Base-by-base conservation (phyloP, 2,113 vertebrate genomes). In the Chloropsis hardwickii region DNA sequence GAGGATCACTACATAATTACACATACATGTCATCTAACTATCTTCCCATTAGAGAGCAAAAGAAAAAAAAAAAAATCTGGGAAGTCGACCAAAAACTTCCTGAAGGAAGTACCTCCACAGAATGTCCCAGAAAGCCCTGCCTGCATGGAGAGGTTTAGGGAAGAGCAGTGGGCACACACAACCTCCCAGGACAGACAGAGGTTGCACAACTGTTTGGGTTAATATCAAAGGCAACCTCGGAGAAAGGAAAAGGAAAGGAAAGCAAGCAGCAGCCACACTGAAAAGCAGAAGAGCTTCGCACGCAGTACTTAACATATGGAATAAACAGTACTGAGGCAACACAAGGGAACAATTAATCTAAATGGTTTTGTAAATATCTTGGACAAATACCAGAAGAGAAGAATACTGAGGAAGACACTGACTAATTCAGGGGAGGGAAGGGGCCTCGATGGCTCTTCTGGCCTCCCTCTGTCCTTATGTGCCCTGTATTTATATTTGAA, bases 311-410 rank as follows among this genome's bases (percentile, higher is more conserved):
- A 98, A 97, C 92, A 97, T 98, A 98, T 98, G 97, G 98, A 97
- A 98, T 93, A 96, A 97, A 96, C 96, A 97, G 91, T 79, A 92
- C 96, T 81, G 93, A 97, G 88, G 88, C 95, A 97, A 96, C 95
- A 97, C 97, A 97, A 97, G 97, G 97, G 97, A 98, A 97, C 97
- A 97, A 98, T 98, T 97, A 98, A 92, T 89, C 84, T 95, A 95
- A 98, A 98, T 15, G 54, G 92, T 92, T 97, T 96, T 97, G 94
- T 96, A 69, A 97, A 97, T 95, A 96, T 73, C 90, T 91, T 98
- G 98, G 98, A 97, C 88, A 96, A 97, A 95, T 56, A 97, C 95
- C 98, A 98, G 97, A 74, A 83, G 90, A 87, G 86, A 95, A 97
- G 90, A 97, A 97, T 88, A 96, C 92, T 82, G 96, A 97, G 96